A percentile compares a stretch with the other conserved stretches of the same genome.
Evolutionary conservation across 1,140 invertebrate species (phyloP).

Genomic region (Drosophila sucinea): DNA sequence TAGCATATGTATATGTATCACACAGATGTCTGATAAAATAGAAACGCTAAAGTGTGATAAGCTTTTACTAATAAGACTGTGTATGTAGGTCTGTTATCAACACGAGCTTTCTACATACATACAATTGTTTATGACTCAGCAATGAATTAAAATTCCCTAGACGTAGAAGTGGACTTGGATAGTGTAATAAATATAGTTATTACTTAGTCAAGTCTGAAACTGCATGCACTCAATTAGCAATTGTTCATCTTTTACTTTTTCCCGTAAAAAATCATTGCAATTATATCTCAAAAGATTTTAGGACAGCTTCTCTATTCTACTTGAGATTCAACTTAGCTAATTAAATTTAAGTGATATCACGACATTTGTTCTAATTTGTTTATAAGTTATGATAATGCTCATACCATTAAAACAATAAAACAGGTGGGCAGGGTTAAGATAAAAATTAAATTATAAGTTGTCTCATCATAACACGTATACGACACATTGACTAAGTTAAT

Average conservation of each 20-base stretch:
- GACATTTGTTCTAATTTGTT: too few relatives aligned
- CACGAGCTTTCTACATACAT: background rate
- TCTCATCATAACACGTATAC: conserved; percentile 45
- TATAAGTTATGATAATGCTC: background rate
- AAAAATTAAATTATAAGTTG: background rate
- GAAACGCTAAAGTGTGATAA: background rate
- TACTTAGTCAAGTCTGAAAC: too few relatives aligned
- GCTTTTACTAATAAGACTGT: background rate
- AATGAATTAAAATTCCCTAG: background rate
- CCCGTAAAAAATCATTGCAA: too few relatives aligned
- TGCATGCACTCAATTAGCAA: too few relatives aligned
- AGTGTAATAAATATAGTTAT: background rate
- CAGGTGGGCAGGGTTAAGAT: background rate
- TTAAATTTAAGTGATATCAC: too few relatives aligned
- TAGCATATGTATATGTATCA: background rate
- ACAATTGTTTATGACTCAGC: background rate
- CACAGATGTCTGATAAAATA: background rate
- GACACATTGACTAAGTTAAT: conserved; percentile 56
- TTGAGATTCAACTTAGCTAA: too few relatives aligned
- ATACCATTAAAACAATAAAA: background rate
- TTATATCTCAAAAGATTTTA: too few relatives aligned
- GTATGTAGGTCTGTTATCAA: background rate
- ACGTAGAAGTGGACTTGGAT: too few relatives aligned
- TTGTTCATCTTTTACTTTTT: too few relatives aligned
- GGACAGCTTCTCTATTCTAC: too few relatives aligned